A percentile compares a stretch with the other conserved stretches of the same genome.
Evolutionary conservation across 2,113 vertebrate species (phyloP).

Genomic region (Trinectes maculatus): DNA sequence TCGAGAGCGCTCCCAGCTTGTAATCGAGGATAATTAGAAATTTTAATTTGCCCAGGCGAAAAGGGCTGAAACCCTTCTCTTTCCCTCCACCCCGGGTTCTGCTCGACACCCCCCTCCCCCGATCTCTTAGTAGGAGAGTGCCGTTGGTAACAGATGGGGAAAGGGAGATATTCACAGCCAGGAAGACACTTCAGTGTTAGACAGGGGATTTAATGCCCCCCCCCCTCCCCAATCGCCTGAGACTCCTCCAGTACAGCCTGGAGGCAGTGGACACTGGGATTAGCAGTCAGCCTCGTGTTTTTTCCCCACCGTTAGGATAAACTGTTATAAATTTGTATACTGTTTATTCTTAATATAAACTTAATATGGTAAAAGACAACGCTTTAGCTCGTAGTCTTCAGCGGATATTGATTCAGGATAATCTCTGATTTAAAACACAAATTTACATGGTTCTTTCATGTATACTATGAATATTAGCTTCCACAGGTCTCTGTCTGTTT

Average conservation of each 20-base stretch:
- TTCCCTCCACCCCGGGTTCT: slow-evolving; percentile 20
- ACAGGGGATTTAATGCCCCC: slow-evolving; percentile 68
- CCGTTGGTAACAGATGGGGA: slow-evolving; percentile 72
- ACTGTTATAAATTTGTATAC: too few species aligned
- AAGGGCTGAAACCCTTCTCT: slow-evolving; percentile 47
- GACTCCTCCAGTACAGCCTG: slow-evolving; percentile 46
- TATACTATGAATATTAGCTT: not conserved
- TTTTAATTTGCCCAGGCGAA: slow-evolving; percentile 65
- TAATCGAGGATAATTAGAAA: slow-evolving; percentile 73
- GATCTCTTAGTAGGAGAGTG: slow-evolving; percentile 32
- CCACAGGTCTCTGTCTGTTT: slow-evolving; percentile 10
- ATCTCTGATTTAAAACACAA: slow-evolving; percentile 13
- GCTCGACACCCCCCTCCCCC: slow-evolving; percentile 27
- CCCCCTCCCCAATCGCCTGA: not conserved
- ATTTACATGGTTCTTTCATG: too few species aligned
- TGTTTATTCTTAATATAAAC: too few species aligned
- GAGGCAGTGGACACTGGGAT: slow-evolving; percentile 58
- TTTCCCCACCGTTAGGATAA: too few species aligned
- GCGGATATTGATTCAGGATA: slow-evolving; percentile 2
- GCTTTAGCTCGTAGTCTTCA: too few species aligned
- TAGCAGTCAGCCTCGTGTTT: slow-evolving; percentile 42
- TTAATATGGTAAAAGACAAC: too few species aligned
- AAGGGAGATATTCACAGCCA: slow-evolving; percentile 73
- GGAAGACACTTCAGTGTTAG: slow-evolving; percentile 54
- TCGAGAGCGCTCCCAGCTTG: slow-evolving; percentile 57